Evolutionary conservation across 2,113 vertebrate species (phyloP), one percentile per base, ranked within the genome.

Genomic region (Nannospalax galili): DNA sequence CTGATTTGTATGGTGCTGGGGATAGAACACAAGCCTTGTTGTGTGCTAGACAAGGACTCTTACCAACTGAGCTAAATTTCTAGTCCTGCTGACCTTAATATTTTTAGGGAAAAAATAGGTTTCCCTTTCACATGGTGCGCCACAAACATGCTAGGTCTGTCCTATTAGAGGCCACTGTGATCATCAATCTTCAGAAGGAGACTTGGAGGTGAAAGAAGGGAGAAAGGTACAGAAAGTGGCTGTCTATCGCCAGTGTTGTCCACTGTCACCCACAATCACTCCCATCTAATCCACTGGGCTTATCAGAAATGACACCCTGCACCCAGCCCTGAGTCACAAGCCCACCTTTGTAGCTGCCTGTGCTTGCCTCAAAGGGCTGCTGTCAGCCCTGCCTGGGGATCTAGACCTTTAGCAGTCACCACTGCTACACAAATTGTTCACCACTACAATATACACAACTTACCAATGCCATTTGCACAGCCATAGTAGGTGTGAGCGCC

Each of bases 241-340:
- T 15, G 24, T 78, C 9, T 67, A 58, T 88, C 60, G 40, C 40
- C 40, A 17, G n/a, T 65, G 42, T 37, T 48, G 16, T n/a, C 65
- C 72, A 37, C 74, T n/a, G 40, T 79, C 72, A 58, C 42, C 80
- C 75, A 67, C 60, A 73, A 42, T 62, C 22, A 16, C 56, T 85
- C 32, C 52, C 16, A 4, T 73, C n/a, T 77, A 69, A 80, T 56
- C 72, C 56, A 80, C 73, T 28, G 92, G 58, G 60, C 52, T 92
- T 52, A 92, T 92, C 67, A 62, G 70, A 58, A 95, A 75, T 69
- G 91, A 79, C 0, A 0, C 79, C 81, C 67, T 24, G 37, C 30
- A 84, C 45, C 64, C 40, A 91, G 91, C 90, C 75, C 74, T 96
- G 92, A 94, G 81, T 97, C 96, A 92, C 7, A 5, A 73, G 15